Base-by-base conservation (phyloP, 2,797 vertebrate genomes). In the Centropyge bicolor region DNA sequence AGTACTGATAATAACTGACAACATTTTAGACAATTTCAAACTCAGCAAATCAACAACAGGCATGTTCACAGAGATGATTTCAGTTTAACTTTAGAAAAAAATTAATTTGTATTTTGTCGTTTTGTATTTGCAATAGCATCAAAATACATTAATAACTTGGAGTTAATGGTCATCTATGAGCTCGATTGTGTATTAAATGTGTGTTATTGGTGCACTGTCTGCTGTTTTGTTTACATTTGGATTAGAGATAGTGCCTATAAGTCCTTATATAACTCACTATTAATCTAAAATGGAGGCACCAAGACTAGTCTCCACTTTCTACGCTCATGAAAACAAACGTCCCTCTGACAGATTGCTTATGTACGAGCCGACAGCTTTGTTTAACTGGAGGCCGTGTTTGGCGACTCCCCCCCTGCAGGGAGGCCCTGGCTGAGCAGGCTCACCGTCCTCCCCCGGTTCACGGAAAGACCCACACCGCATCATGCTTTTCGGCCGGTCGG, bases 401-500 rank as follows among this genome's bases (percentile, higher is more conserved):
- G 51, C 10, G 10, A 68, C 66, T 84, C 46, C 80, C 48, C n/a
- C 78, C 66, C 65, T 43, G 55, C 43, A 70, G 49, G 27, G 36
- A 69, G 73, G 11, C 43, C 19, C 27, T 31, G 46, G 56, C 62
- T 41, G 14, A 55, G 22, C 45, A 41, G 20, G 84, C 96, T 97
- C 94, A 99, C 98, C 98, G 49, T 99, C 98, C 0, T 99, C 98
- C 83, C 95, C 93, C 16, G 97, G 96, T 91, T 99, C 98, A 62
- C 98, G 97, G 95, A 99, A 99, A 83, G 98, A 99, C 84, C 98
- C 98, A 0, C 98, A 99, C 76, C 97, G 97, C 92, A 96, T 95
- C 97, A 99, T 97, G 91, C 97, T 98, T 92, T 99, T 99, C 86
- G 98, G 96, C 74, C 98, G 96, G 89, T 99, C 98, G 1, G 97